A percentile compares a stretch with the other conserved stretches of the same genome.
Evolutionary conservation across 1,140 invertebrate genomes (phyloP).

Genomic region (Halictus rubicundus): DNA sequence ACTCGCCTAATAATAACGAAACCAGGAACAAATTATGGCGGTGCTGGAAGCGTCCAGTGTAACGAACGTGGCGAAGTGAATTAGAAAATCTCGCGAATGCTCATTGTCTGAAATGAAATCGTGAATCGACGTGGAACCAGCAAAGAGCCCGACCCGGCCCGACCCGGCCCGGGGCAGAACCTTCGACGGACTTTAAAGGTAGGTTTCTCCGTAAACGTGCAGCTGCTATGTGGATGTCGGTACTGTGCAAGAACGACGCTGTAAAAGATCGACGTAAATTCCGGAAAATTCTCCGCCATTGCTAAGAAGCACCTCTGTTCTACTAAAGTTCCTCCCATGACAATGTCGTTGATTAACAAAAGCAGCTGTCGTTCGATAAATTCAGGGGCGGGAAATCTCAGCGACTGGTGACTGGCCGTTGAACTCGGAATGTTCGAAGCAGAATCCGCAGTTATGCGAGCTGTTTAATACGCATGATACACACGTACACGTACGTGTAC

Average conservation of each 20-base stretch:
- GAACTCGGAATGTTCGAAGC: neutral
- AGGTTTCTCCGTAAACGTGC: neutral
- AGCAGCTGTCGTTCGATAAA: neutral
- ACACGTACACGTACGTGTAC: too few species aligned
- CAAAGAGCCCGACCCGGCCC: neutral
- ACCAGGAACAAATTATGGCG: too few species aligned
- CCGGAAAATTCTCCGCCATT: conserved; percentile 8
- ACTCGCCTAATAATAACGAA: too few species aligned
- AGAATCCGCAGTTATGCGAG: neutral
- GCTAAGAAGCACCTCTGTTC: too few species aligned
- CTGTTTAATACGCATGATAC: too few species aligned
- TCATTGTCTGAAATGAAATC: neutral
- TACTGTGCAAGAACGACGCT: neutral
- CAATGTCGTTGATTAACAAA: conserved; percentile 5
- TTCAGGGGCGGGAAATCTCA: neutral
- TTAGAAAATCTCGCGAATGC: neutral
- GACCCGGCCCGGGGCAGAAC: neutral
- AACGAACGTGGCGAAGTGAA: neutral
- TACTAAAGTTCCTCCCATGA: neutral
- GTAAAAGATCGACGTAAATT: conserved; percentile 18
- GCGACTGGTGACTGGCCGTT: too few species aligned
- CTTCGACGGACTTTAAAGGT: conserved; percentile 24
- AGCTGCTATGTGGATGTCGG: neutral
- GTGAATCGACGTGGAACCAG: neutral
- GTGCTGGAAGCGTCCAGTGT: too few species aligned